Evolutionary conservation across 1,140 invertebrate genomes (phyloP).

Genomic region (Rhopalosiphum maidis): DNA sequence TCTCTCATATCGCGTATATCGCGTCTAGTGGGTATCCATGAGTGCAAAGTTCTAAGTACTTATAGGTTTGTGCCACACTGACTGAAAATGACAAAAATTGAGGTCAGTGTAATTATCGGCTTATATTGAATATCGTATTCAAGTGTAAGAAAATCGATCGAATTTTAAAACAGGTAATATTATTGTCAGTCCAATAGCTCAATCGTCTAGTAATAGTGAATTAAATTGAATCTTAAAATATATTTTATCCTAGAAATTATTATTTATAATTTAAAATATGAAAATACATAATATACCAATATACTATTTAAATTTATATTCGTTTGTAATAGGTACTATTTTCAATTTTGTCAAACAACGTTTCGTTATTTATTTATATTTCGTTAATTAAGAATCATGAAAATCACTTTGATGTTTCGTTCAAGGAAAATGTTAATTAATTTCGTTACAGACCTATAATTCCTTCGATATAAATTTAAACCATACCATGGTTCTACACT

Average conservation of each 20-base stretch:
- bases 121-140: not conserved
- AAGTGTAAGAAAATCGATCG: not conserved
- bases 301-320: no score
- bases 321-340: not conserved
- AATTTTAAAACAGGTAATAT: no score
- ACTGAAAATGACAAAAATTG: not conserved
- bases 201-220: no score
- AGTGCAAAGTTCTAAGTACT: not conserved
- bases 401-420: conserved; percentile 11
- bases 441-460: conserved; percentile 3
- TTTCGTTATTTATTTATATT: no score
- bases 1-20: not conserved
- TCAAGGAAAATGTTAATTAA: not conserved
- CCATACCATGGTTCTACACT: not conserved
- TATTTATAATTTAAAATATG: no score
- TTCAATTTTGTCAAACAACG: not conserved
- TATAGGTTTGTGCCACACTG: not conserved
- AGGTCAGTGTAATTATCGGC: no score
- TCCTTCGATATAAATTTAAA: not conserved
- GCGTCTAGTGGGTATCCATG: no score
- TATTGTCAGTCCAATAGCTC: no score
- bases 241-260: no score
- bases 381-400: not conserved
- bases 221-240: no score
- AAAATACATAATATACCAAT: no score